Conservation (phyloP, 92 coral and sea anemone species). For the Porites lobata region DNA sequence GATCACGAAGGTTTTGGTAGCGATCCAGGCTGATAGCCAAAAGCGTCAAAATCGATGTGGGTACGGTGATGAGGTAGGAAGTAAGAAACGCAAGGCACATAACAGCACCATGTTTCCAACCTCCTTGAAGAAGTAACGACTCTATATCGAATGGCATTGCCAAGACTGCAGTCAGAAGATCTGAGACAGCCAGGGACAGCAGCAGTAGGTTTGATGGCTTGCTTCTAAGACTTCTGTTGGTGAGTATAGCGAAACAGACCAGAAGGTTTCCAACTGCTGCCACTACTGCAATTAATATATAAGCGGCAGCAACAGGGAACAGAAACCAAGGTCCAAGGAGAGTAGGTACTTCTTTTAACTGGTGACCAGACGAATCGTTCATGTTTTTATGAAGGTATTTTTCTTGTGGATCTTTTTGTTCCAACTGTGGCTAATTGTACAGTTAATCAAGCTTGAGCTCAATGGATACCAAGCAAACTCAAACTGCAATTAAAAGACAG, state of each 20-base stretch:
- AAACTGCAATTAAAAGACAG: too few relatives aligned
- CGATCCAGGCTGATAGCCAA: constrained; percentile 81
- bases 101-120: constrained; percentile 74
- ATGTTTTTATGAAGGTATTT: not conserved
- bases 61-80: constrained; percentile 67
- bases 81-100: constrained; percentile 74
- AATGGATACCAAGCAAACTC: too few relatives aligned
- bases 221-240: constrained; percentile 57
- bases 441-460: too few relatives aligned
- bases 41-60: not conserved
- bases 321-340: constrained; percentile 9
- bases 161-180: constrained; percentile 55
- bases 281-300: constrained; percentile 28
- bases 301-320: constrained; percentile 16
- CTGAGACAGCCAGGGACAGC: constrained; percentile 66
- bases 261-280: constrained; percentile 61
- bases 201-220: constrained; percentile 64
- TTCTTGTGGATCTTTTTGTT: too few relatives aligned
- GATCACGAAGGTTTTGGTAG: constrained; percentile 78
- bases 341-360: not conserved
- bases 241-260: constrained; percentile 57
- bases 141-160: constrained; percentile 80
- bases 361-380: not conserved
- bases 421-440: too few relatives aligned
- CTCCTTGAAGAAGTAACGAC: constrained; percentile 56